Evolutionary conservation across 37 sponge, comb jelly and placozoan genomes (phyloP).

Genomic region (Ianthella basta): DNA sequence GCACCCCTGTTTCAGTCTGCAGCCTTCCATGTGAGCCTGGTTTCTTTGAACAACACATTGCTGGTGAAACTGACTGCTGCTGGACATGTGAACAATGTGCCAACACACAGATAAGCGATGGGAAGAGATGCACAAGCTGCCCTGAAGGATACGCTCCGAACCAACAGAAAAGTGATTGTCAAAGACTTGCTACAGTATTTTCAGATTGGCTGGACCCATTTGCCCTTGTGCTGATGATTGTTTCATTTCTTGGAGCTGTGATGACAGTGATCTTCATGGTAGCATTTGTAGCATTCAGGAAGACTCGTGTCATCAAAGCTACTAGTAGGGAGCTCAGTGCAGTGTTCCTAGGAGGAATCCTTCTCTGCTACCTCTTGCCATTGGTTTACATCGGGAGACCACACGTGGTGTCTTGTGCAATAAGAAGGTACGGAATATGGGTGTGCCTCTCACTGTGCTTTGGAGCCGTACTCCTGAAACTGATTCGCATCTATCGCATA

Average conservation of each 20-base stretch:
- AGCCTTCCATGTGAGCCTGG: constrained; percentile 50
- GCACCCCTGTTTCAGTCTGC: constrained; percentile 32
- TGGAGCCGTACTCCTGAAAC: constrained; percentile 61
- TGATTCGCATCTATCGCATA: constrained; percentile 59
- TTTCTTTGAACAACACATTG: neutral
- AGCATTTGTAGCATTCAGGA: constrained; percentile 38
- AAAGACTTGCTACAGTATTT: constrained; percentile 19
- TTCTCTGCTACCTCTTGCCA: constrained; percentile 50
- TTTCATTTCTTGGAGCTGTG: constrained; percentile 45
- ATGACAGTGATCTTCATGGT: constrained; percentile 20
- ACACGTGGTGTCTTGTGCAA: constrained; percentile 39
- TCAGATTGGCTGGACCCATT: constrained; percentile 14
- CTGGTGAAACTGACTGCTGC: constrained; percentile 47
- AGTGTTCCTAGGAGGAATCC: constrained; percentile 50
- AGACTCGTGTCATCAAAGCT: constrained; percentile 57
- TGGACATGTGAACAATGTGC: constrained; percentile 61
- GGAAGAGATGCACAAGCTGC: constrained; percentile 41
- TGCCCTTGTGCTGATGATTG: constrained; percentile 26
- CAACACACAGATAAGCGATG: constrained; percentile 3
- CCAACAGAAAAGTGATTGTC: constrained; percentile 36
- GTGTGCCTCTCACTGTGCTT: constrained; percentile 47
- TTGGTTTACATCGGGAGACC: constrained; percentile 50
- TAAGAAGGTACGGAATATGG: constrained; percentile 41
- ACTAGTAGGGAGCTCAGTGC: constrained; percentile 74
- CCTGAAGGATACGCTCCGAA: constrained; percentile 39